Conservation (phyloP, 2,888 invertebrate species). For the Psylliodes chrysocephalus region DNA sequence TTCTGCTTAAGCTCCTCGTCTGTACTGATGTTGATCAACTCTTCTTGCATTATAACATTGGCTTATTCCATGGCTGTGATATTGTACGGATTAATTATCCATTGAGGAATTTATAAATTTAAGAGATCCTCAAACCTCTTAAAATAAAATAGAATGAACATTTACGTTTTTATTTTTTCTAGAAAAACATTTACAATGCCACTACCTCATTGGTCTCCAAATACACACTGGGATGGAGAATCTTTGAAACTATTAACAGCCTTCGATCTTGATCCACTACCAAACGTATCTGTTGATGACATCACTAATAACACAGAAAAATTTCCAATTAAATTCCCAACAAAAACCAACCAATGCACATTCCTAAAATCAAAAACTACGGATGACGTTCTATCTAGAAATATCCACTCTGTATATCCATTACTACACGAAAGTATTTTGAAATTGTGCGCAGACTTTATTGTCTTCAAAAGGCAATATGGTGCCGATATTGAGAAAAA, state of each 20-base stretch:
- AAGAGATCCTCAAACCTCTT: too few species aligned
- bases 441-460: conserved; percentile 71
- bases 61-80: too few species aligned
- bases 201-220: conserved; percentile 44
- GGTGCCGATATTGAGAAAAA: conserved; percentile 54
- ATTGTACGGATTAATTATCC: too few species aligned
- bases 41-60: too few species aligned
- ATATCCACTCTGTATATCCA: conserved; percentile 73
- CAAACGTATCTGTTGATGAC: conserved; percentile 42
- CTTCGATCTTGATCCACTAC: neutral
- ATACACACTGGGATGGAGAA: conserved; percentile 11
- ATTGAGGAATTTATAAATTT: too few species aligned
- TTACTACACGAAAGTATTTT: conserved; percentile 75
- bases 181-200: conserved; percentile 10
- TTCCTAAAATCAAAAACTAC: conserved; percentile 42
- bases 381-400: conserved; percentile 54
- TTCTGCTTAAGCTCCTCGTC: too few species aligned
- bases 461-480: conserved; percentile 69
- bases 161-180: neutral
- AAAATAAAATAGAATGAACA: neutral
- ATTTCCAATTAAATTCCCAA: conserved; percentile 62
- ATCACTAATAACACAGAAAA: conserved; percentile 59
- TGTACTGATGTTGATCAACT: too few species aligned
- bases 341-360: conserved; percentile 57
- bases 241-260: conserved; percentile 17